phyloP scores from a whole-genome alignment of 2,888 invertebrate genomes.

The Rhorus exstirpatorius region DNA sequence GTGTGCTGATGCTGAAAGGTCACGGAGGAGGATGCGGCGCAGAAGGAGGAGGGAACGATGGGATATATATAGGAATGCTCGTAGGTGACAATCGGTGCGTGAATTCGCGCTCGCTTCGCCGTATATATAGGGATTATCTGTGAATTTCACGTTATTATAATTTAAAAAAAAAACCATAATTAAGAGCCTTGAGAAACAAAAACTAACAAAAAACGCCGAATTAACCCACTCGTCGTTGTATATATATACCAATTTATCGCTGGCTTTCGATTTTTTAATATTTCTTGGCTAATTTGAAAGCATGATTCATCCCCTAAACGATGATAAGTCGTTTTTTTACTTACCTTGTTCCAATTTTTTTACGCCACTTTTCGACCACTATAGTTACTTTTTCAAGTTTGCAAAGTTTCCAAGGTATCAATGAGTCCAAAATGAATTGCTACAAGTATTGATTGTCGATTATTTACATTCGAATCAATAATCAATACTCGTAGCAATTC shows the following conservation, averaged over 20 bases:
- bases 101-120: constrained; percentile 65
- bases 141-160: constrained; percentile 36
- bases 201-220: not conserved
- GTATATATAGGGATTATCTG: constrained; percentile 23
- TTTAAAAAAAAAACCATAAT: constrained; percentile 15
- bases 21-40: not conserved
- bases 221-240: not conserved
- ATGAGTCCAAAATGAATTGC: too few species aligned
- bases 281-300: too few species aligned
- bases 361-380: too few species aligned
- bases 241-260: not conserved
- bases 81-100: constrained; percentile 73
- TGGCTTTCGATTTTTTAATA: too few species aligned
- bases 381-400: too few species aligned
- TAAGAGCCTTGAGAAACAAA: constrained; percentile 5
- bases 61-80: constrained; percentile 1
- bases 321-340: too few species aligned
- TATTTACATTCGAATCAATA: too few species aligned
- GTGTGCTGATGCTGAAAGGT: constrained; percentile 55
- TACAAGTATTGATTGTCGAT: too few species aligned
- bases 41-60: not conserved
- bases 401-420: too few species aligned
- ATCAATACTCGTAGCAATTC: too few species aligned
- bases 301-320: too few species aligned
- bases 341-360: too few species aligned